Evolutionary conservation across 2,113 vertebrate species (phyloP).

Genomic region (Ancistrus triradiatus): DNA sequence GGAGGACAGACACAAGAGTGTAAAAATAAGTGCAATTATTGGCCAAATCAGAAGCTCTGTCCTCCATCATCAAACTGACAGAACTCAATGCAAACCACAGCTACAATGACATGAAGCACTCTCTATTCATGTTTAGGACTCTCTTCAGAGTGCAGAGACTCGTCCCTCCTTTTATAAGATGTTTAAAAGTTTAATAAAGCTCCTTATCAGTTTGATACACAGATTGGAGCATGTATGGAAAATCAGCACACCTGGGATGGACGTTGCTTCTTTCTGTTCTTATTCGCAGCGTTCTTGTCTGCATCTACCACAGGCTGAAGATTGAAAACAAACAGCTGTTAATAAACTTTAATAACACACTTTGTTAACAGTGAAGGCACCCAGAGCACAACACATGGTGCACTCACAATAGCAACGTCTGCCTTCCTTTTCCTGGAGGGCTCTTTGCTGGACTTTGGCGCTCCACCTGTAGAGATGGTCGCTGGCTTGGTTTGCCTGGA

Average conservation of each 20-base stretch:
- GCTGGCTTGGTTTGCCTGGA: too few species aligned
- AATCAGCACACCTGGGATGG: slow-evolving; percentile 47
- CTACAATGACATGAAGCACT: too few species aligned
- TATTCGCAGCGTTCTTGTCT: slow-evolving; percentile 79
- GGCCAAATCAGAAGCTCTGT: too few species aligned
- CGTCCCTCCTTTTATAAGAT: too few species aligned
- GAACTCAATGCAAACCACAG: too few species aligned
- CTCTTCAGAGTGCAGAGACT: too few species aligned
- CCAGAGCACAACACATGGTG: slow-evolving; percentile 4
- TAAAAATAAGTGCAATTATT: too few species aligned
- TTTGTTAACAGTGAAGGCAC: fast-evolving
- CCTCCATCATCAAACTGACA: too few species aligned
- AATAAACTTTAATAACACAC: background rate
- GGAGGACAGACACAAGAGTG: slow-evolving; percentile 41
- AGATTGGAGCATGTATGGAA: too few species aligned
- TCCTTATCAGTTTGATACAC: too few species aligned
- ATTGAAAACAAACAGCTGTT: background rate
- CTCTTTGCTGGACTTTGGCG: slow-evolving; percentile 46
- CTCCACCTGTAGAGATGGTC: slow-evolving; percentile 58
- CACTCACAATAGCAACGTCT: slow-evolving; percentile 88
- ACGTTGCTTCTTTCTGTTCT: slow-evolving; percentile 72
- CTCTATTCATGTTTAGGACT: too few species aligned
- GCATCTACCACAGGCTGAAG: slow-evolving; percentile 82
- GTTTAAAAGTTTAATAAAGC: too few species aligned
- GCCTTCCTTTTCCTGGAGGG: slow-evolving; percentile 90